Base-by-base conservation (phyloP, 2,113 vertebrate species). In the Stomatorhinus ivindoensis region DNA sequence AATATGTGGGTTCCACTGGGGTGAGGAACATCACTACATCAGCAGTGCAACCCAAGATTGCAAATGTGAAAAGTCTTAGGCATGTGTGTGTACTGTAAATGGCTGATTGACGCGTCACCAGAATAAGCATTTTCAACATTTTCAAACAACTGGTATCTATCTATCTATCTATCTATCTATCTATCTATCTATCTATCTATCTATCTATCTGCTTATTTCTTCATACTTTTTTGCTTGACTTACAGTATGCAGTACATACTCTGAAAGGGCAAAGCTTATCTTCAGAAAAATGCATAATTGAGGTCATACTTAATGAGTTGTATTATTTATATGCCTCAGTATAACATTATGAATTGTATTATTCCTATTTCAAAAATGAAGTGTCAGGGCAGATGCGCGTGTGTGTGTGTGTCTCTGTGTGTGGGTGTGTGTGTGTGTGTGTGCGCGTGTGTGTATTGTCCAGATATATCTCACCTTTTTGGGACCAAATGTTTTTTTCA, bases 31-130 rank as follows among this genome's bases (percentile, higher is more conserved):
- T 88, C 21, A 27, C 19, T 69, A 31, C n/a, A 47, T 27, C 39
- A 88, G 87, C 61, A 44, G 44, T 13, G 61, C 61, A 88, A 31
- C 44, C 58, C 51, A 42, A 42, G 85, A 53, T 21, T 53, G n/a
- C 31, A 55, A 35, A 39, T 87, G 50, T 87, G 17, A 87, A 91
- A 93, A 93, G 50, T 87, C 50, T 53, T 27, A 53, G 27, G 27
- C 50, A 21, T 9, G 42, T 46, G 44, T 86, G 2, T 86, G 6
- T 7, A 55, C 48, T 86, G 48, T 53, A 17, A 86, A 51, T 31
- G 85, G n/a, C 85, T 51, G 42, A 7, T n/a, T 42, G 1, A 27
- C 19, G 42, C 48, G 19, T 86, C n/a, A 27, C 6, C n/a, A 53
- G 2, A 69, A 58, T n/a, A n/a, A n/a, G n/a, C n/a, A n/a, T n/a